Percentiles rank a stretch among this genome's conserved stretches.
Conservation (phyloP, 2,888 invertebrate species). For the Diaphora mendica region DNA sequence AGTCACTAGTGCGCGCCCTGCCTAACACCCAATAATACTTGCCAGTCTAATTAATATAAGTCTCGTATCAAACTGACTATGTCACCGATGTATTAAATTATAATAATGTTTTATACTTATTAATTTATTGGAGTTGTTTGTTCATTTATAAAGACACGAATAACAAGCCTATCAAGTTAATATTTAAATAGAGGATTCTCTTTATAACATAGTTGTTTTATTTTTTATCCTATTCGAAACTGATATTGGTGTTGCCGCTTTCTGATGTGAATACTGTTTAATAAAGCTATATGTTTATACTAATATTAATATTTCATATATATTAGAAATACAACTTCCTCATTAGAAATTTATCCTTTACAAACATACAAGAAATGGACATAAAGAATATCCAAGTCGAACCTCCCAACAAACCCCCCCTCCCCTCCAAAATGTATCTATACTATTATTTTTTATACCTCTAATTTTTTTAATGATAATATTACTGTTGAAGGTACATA, state of each 20-base stretch:
- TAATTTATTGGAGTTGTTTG: slow-evolving; percentile 68
- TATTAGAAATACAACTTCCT: too few relatives aligned
- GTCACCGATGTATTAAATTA: slow-evolving; percentile 33
- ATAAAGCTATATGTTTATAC: not conserved
- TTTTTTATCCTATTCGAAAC: slow-evolving; percentile 2
- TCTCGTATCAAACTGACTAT: slow-evolving; percentile 14
- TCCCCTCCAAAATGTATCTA: too few relatives aligned
- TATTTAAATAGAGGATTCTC: slow-evolving; percentile 78
- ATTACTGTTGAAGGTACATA: too few relatives aligned
- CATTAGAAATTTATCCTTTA: too few relatives aligned
- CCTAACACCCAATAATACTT: too few relatives aligned
- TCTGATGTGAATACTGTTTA: not conserved
- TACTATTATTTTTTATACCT: too few relatives aligned
- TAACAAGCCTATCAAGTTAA: slow-evolving; percentile 78
- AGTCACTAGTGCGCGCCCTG: too few relatives aligned
- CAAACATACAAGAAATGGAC: too few relatives aligned
- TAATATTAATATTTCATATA: not conserved
- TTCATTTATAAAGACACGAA: slow-evolving; percentile 75
- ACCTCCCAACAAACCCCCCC: too few relatives aligned
- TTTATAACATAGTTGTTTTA: slow-evolving; percentile 64
- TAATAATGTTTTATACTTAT: slow-evolving; percentile 42
- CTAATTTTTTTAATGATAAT: too few relatives aligned
- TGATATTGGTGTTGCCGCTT: not conserved
- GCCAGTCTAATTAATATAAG: slow-evolving; percentile 14
- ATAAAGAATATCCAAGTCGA: too few relatives aligned